Conservation (phyloP, 2,113 vertebrate species). For the Trichomycterus rosablanca region DNA sequence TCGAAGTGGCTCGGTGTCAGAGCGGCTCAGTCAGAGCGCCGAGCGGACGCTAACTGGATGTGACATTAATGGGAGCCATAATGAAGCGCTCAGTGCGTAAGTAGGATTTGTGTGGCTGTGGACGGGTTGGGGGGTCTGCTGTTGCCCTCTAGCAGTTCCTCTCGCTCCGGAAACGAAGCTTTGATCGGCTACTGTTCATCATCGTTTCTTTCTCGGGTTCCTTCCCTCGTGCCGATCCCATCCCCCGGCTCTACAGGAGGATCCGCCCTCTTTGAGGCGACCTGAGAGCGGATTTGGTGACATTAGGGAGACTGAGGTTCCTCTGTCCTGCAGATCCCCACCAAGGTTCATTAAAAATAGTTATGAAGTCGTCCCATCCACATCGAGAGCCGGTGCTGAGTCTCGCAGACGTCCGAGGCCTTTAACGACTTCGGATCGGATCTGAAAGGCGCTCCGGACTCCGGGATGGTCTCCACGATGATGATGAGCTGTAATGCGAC, state of each 20-base stretch:
- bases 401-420: too few relatives aligned
- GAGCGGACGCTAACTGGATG: conserved; percentile 56
- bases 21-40: conserved; percentile 40
- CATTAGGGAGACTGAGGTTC: conserved; percentile 9
- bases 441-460: too few relatives aligned
- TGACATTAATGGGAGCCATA: conserved; percentile 65
- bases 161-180: conserved; percentile 47
- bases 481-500: too few relatives aligned
- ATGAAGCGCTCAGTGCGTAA: conserved; percentile 64
- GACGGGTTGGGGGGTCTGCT: conserved; percentile 44
- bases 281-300: conserved; percentile 14
- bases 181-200: conserved; percentile 45
- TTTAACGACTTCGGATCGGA: too few relatives aligned
- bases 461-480: too few relatives aligned
- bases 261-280: conserved; percentile 27
- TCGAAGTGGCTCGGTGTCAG: conserved; percentile 46
- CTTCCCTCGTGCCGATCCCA: conserved; percentile 25
- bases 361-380: background rate
- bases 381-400: too few relatives aligned
- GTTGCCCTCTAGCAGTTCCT: conserved; percentile 49
- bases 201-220: conserved; percentile 27
- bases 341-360: conserved; percentile 21
- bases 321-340: conserved; percentile 5
- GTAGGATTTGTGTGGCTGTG: conserved; percentile 56
- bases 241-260: conserved; percentile 28